A percentile compares a stretch with the other conserved stretches of the same genome.
Evolutionary conservation across 2,888 invertebrate species (phyloP).

Genomic region (Campoplex capitator): DNA sequence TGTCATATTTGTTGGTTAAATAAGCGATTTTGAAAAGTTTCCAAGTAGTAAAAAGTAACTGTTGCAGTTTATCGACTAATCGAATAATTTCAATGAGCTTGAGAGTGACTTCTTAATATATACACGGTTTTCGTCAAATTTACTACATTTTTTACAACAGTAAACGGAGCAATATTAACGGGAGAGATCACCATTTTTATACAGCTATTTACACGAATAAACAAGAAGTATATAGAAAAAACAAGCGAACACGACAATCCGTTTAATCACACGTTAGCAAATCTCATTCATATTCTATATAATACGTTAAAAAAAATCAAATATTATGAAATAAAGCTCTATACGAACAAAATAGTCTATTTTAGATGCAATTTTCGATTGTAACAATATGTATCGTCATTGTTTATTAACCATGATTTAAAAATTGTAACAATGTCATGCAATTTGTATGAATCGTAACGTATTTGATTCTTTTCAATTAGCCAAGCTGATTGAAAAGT

Average conservation of each 20-base stretch:
- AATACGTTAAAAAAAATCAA: slow-evolving; percentile 1
- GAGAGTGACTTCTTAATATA: not conserved
- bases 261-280: slow-evolving; percentile 6
- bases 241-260: slow-evolving; percentile 8
- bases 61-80: slow-evolving; percentile 6
- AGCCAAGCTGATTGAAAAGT: not conserved
- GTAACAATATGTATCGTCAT: slow-evolving; percentile 8
- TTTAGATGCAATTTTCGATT: not conserved
- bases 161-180: not conserved
- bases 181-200: not conserved
- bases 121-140: not conserved
- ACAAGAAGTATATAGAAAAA: not conserved
- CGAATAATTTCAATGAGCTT: not conserved
- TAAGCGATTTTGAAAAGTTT: not conserved
- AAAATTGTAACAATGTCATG: not conserved
- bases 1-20: not conserved
- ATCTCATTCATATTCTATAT: not conserved
- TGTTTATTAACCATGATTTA: slow-evolving; percentile 1
- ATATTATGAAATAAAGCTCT: not conserved
- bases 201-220: not conserved
- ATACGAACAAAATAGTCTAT: slow-evolving; percentile 15
- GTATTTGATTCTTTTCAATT: not conserved
- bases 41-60: not conserved
- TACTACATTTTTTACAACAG: not conserved
- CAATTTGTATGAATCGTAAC: not conserved